phyloP scores from a whole-genome alignment of 2,113 vertebrate genomes.

The Albula goreensis region DNA sequence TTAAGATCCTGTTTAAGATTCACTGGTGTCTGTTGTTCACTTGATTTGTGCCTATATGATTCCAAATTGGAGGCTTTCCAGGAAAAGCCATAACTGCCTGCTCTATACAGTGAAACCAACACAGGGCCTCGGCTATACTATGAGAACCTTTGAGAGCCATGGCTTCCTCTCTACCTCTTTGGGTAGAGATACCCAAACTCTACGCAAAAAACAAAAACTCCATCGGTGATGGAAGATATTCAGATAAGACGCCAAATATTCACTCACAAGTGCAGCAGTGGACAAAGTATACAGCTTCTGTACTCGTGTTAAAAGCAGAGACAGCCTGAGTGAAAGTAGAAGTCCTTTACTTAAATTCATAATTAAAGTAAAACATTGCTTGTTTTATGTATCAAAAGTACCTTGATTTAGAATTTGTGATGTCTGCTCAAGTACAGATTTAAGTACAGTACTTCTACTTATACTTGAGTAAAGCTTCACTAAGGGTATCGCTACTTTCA shows the following conservation, averaged over 20 bases:
- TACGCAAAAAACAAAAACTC: background rate
- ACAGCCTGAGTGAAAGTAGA: no score
- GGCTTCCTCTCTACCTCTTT: no score
- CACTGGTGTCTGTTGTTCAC: background rate
- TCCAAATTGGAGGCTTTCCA: background rate
- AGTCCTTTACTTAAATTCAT: no score
- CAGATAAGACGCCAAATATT: background rate
- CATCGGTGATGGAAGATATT: background rate
- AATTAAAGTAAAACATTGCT: no score
- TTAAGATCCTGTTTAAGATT: background rate
- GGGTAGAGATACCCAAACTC: background rate
- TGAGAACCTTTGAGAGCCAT: background rate
- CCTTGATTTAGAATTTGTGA: no score
- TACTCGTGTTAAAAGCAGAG: no score
- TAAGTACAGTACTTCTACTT: no score
- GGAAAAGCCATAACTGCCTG: background rate
- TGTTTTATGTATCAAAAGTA: no score
- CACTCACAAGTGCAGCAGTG: background rate
- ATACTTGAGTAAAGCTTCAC: no score
- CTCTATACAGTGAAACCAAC: background rate
- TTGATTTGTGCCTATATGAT: background rate
- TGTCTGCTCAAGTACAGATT: no score
- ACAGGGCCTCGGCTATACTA: background rate
- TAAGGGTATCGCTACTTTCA: no score
- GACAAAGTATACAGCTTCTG: no score